phyloP scores from a whole-genome alignment of 2,888 invertebrate genomes.

The Tetropium fuscum region DNA sequence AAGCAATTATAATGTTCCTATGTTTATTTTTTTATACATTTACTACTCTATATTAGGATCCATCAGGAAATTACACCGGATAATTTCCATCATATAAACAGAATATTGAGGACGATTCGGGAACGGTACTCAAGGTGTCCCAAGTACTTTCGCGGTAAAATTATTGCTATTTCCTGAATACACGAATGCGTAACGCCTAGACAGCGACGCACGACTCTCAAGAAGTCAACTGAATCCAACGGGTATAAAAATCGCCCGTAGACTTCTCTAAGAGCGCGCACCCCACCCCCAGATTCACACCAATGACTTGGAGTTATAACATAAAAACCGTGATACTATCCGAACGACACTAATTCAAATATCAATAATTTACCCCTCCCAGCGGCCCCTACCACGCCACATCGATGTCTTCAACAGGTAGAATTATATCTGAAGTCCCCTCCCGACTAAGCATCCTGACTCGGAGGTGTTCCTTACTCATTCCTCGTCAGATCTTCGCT shows the following conservation, averaged over 20 bases:
- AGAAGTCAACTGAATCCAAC: constrained; percentile 33
- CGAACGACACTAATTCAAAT: constrained; percentile 64
- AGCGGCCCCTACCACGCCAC: constrained; percentile 45
- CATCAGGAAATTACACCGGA: too few relatives aligned
- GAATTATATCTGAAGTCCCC: constrained; percentile 53
- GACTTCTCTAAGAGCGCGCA: constrained; percentile 41
- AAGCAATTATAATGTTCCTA: too few relatives aligned
- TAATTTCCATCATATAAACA: too few relatives aligned
- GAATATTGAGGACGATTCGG: too few relatives aligned
- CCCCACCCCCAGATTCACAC: constrained; percentile 58
- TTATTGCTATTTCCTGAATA: neutral
- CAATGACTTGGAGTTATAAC: constrained; percentile 62
- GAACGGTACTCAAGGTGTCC: neutral
- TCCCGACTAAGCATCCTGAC: constrained; percentile 56
- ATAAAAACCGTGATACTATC: constrained; percentile 59
- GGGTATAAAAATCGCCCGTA: constrained; percentile 45
- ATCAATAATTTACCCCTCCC: constrained; percentile 64
- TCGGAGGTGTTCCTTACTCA: constrained; percentile 62
- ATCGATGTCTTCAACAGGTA: constrained; percentile 60
- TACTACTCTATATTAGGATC: too few relatives aligned
- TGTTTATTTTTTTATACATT: too few relatives aligned
- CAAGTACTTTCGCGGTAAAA: neutral
- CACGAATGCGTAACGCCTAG: neutral
- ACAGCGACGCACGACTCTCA: constrained; percentile 12
- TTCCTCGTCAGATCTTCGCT: constrained; percentile 58